Evolutionary conservation across 2,888 invertebrate genomes (phyloP), one percentile per base, ranked within the genome.

Genomic region (Neria commutata): DNA sequence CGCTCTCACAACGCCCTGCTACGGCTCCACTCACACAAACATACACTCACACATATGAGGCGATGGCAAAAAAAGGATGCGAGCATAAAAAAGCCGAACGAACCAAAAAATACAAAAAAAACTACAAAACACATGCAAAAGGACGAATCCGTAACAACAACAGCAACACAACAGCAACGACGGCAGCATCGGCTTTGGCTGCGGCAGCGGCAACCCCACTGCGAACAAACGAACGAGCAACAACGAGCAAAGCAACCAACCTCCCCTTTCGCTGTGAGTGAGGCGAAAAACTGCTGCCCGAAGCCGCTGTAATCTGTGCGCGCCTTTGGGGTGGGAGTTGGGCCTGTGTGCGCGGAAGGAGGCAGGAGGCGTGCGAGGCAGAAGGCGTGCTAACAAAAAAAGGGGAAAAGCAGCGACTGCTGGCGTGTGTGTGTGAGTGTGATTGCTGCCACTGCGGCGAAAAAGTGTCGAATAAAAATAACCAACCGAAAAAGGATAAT

Each of bases 401-500:
- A n/a, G 48, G 48, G 48, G 50, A 59, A 47, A 26, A 19, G 42
- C 59, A 66, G 60, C 64, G 62, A 56, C 60, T 64, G 66, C 65
- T 66, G 53, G 60, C 60, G 62, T 46, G 52, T 24, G 29, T 25
- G 42, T 10, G 42, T 49, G 49, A 29, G 26, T 25, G 34, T 29
- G 19, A 26, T 16, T 16, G n/a, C n/a, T 25, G 49, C n/a, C 19
- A 29, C 17, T 16, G 50, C 50, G 50, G 34, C 21, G 26, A 33
- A 17, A 54, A 24, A 42, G 45, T 37, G 6, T 54, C 62, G 63
- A 60, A 62, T 62, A 67, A 68, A 71, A 68, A 68, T 67, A 69
- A 67, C 66, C 67, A 68, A 73, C 64, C 68, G 65, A 69, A 69
- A 71, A 72, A 71, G 69, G 67, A 72, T 70, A 70, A 67, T 61